A percentile compares a stretch with the other conserved stretches of the same genome.
Conservation (phyloP, 2,113 vertebrate species). For the Edolisoma coerulescens region DNA sequence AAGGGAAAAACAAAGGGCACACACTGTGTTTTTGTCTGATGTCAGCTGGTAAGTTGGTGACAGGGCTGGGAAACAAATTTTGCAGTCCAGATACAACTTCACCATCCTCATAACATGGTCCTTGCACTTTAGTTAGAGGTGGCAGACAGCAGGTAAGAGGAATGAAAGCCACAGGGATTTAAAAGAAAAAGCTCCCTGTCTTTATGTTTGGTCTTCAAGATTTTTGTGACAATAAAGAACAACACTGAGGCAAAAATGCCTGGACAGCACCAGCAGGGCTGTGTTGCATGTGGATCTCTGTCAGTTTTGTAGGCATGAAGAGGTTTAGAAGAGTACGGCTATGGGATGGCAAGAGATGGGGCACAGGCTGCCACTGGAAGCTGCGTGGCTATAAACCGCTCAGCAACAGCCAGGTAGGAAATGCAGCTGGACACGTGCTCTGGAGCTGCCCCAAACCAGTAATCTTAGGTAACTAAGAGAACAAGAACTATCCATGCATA, state of each 20-base stretch:
- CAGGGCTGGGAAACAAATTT: background rate
- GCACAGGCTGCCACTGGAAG: background rate
- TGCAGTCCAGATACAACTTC: background rate
- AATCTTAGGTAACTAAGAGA: background rate
- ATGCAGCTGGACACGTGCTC: background rate
- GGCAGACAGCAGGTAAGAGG: background rate
- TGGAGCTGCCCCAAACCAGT: background rate
- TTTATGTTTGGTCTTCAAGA: background rate
- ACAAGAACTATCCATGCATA: background rate
- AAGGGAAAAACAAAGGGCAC: background rate
- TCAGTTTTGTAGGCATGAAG: background rate
- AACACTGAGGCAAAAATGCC: background rate
- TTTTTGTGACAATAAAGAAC: background rate
- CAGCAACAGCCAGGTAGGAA: background rate
- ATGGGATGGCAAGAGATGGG: background rate
- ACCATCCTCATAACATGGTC: background rate
- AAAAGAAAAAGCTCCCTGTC: background rate
- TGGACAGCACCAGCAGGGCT: background rate
- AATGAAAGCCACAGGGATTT: background rate
- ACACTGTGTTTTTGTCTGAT: background rate
- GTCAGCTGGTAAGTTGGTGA: background rate
- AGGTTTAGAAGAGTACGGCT: background rate
- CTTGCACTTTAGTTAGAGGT: constrained; percentile 4
- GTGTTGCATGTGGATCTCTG: background rate
- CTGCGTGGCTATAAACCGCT: background rate